Conservation (phyloP, 2,888 invertebrate genomes). For the Aphidius colemani region DNA sequence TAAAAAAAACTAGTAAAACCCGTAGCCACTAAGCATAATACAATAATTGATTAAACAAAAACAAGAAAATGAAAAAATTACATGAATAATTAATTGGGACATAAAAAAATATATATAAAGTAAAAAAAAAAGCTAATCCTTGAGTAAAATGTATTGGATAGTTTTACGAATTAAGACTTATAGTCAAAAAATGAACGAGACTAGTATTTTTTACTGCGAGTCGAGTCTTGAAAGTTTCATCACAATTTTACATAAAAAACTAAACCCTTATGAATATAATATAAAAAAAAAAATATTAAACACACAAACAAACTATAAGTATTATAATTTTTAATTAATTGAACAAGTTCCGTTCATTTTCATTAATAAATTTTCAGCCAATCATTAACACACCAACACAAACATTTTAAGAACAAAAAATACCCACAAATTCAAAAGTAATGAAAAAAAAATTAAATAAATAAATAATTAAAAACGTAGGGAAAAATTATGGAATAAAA, state of each 20-base stretch:
- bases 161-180: constrained; percentile 48
- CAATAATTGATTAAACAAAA: constrained; percentile 41
- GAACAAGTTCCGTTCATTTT: too few species aligned
- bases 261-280: too few species aligned
- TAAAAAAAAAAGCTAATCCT: constrained; percentile 43
- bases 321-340: too few species aligned
- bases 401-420: neutral
- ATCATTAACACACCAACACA: constrained; percentile 17
- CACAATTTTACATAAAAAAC: too few species aligned
- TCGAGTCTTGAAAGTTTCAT: neutral
- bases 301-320: too few species aligned
- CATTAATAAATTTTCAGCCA: neutral
- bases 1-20: constrained; percentile 30
- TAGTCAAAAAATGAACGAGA: constrained; percentile 29
- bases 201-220: neutral
- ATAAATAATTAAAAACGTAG: too few species aligned
- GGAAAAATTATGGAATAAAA: neutral
- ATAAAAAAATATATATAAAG: constrained; percentile 13
- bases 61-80: neutral
- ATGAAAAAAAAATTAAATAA: too few species aligned
- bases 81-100: constrained; percentile 3
- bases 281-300: too few species aligned
- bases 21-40: constrained; percentile 42
- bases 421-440: neutral
- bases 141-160: constrained; percentile 56